These are phyloP conservation scores for Diprion similis DNA, from an alignment of 1,140 invertebrate species.

Conservation along the genomic window DNA sequence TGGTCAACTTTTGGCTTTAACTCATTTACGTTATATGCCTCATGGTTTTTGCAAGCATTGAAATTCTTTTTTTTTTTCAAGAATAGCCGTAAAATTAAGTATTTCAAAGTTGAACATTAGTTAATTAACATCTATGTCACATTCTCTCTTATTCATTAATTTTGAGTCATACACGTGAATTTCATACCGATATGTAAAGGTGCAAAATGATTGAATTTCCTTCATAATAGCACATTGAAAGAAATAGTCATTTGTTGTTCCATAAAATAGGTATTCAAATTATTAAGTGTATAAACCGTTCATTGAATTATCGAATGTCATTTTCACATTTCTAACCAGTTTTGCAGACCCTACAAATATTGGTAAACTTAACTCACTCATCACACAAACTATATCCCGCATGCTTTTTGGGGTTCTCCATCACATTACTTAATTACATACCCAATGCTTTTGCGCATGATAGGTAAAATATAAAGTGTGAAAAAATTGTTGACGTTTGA, in stretches of 20 bases:
- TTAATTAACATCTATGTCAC: too few relatives aligned
- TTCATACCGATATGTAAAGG: too few relatives aligned
- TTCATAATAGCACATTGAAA: background rate
- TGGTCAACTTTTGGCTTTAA: too few relatives aligned
- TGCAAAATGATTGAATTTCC: background rate
- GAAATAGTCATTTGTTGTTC: background rate
- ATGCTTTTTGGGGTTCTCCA: conserved; percentile 58
- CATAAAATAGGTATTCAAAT: background rate
- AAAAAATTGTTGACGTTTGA: conserved; percentile 12
- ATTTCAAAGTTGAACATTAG: too few relatives aligned
- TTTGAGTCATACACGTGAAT: too few relatives aligned
- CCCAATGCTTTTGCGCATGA: conserved; percentile 56
- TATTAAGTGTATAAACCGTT: too few relatives aligned
- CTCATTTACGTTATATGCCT: too few relatives aligned
- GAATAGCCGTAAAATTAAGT: too few relatives aligned
- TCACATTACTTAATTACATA: conserved; percentile 51
- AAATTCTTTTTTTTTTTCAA: too few relatives aligned
- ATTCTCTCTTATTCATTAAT: too few relatives aligned
- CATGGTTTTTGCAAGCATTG: too few relatives aligned
- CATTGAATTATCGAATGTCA: too few relatives aligned
- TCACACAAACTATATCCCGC: conserved; percentile 44
- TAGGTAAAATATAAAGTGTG: conserved; percentile 45
- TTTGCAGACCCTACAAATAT: background rate
- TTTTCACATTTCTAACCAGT: background rate
- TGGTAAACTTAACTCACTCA: background rate